phyloP scores from a whole-genome alignment of 2,888 invertebrate genomes.

The Darwinula stevensoni region DNA sequence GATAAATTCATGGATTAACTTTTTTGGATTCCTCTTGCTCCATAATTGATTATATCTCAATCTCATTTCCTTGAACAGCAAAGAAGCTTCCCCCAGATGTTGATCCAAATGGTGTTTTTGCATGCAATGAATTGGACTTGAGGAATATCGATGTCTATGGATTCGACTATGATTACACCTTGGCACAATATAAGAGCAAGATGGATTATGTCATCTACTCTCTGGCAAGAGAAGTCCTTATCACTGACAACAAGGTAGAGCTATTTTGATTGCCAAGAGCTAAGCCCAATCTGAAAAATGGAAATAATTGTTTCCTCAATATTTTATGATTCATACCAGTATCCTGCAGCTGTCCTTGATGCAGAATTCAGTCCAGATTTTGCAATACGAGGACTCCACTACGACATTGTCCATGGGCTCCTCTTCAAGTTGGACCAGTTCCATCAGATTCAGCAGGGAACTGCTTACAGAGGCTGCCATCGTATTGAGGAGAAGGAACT shows the following conservation, averaged over 20 bases:
- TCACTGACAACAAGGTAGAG: slow-evolving; percentile 55
- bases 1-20: too few relatives aligned
- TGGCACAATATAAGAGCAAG: slow-evolving; percentile 73
- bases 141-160: slow-evolving; percentile 77
- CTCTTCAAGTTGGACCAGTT: slow-evolving; percentile 83
- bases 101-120: slow-evolving; percentile 62
- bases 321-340: slow-evolving; percentile 26
- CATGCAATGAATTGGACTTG: slow-evolving; percentile 79
- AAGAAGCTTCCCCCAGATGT: slow-evolving; percentile 65
- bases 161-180: slow-evolving; percentile 93
- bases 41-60: too few relatives aligned
- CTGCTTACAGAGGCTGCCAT: slow-evolving; percentile 31
- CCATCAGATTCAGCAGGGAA: slow-evolving; percentile 79
- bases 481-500: not conserved
- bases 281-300: not conserved
- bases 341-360: slow-evolving; percentile 45
- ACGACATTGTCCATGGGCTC: slow-evolving; percentile 80
- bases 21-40: too few relatives aligned
- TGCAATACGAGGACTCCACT: slow-evolving; percentile 88
- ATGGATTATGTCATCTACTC: slow-evolving; percentile 69
- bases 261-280: too few relatives aligned
- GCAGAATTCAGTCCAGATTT: slow-evolving; percentile 71
- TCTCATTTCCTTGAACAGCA: slow-evolving; percentile 23
- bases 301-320: slow-evolving; percentile 6
- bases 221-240: slow-evolving; percentile 52